Conservation (phyloP, 2,797 vertebrate species). For the Cynopterus sphinx region DNA sequence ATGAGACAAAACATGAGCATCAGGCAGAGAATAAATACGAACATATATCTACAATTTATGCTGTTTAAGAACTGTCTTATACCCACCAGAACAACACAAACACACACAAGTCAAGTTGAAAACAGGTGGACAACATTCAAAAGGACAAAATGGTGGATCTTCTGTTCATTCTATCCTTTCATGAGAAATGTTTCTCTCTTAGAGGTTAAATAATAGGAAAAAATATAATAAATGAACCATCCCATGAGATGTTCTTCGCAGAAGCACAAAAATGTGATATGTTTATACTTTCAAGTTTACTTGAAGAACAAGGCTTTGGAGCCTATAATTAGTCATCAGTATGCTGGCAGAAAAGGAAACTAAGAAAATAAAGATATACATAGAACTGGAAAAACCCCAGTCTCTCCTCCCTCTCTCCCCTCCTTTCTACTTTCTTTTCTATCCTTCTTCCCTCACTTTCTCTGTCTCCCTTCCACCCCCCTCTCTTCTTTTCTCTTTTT, state of each 20-base stretch:
- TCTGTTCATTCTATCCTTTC: background rate
- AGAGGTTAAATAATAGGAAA: background rate
- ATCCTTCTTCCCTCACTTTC: too few species aligned
- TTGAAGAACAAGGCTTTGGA: background rate
- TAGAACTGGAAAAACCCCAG: background rate
- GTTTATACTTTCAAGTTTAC: background rate
- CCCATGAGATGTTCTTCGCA: background rate
- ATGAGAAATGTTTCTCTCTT: background rate
- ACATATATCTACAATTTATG: rapidly evolving
- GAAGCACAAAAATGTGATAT: background rate
- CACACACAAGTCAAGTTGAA: background rate
- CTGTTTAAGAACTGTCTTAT: rapidly evolving
- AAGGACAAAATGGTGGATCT: rapidly evolving
- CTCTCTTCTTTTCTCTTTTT: background rate
- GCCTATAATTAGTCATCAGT: background rate
- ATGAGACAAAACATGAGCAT: background rate
- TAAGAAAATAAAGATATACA: background rate
- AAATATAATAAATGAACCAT: too few species aligned
- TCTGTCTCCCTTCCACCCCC: too few species aligned
- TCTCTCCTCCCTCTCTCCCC: rapidly evolving
- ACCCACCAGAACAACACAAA: background rate
- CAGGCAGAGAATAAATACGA: background rate
- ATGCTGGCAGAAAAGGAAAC: background rate
- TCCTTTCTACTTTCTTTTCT: background rate
- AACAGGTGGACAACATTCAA: background rate